phyloP scores from a whole-genome alignment of 2,797 vertebrate species.

The Columba guinea region DNA sequence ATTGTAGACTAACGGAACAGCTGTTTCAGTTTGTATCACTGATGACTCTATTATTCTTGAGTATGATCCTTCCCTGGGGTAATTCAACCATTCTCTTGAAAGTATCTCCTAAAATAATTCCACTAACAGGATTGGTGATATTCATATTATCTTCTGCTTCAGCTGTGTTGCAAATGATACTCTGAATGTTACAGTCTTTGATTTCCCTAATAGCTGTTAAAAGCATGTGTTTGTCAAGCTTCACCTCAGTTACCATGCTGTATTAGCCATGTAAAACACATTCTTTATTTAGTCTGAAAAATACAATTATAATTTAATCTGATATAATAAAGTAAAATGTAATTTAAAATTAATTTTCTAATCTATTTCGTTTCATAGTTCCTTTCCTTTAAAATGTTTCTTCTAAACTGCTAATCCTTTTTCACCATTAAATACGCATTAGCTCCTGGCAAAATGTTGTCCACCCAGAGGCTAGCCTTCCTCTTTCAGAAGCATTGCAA shows the following conservation, averaged over 20 bases:
- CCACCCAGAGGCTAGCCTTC: neutral
- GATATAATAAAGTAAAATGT: neutral
- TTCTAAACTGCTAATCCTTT: neutral
- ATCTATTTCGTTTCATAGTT: neutral
- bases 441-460: neutral
- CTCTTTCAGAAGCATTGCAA: neutral
- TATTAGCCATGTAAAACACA: neutral
- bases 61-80: neutral
- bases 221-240: neutral
- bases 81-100: conserved; percentile 25
- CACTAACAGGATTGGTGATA: neutral
- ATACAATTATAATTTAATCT: neutral
- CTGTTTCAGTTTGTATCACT: conserved; percentile 1
- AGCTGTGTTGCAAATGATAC: neutral
- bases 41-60: neutral
- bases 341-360: neutral
- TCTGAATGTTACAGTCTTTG: neutral
- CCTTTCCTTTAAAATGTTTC: neutral
- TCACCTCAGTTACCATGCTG: neutral
- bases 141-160: neutral
- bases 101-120: conserved; percentile 21
- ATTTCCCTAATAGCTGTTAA: neutral
- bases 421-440: neutral
- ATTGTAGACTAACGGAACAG: neutral
- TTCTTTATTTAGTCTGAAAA: neutral